Percentiles rank a stretch among this genome's conserved stretches.
These are phyloP conservation scores for Epirrhoe alternata DNA, from an alignment of 2,888 invertebrate genomes.

Conservation along the genomic window DNA sequence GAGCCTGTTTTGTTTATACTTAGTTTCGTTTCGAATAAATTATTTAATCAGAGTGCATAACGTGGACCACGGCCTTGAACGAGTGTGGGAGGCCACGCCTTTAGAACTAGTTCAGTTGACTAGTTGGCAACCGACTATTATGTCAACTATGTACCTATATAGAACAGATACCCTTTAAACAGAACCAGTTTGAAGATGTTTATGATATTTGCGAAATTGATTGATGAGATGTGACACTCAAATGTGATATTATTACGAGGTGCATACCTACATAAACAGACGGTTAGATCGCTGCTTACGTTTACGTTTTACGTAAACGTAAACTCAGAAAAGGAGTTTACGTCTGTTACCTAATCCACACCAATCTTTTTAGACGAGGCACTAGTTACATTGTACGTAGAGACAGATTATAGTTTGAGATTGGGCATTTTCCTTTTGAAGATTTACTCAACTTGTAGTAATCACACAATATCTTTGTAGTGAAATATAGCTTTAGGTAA, in stretches of 20 bases:
- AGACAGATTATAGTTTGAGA: too few relatives aligned
- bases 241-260: too few relatives aligned
- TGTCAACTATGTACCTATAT: constrained; percentile 29
- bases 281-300: background rate
- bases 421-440: too few relatives aligned
- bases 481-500: too few relatives aligned
- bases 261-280: background rate
- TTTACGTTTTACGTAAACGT: too few relatives aligned
- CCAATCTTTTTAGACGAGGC: too few relatives aligned
- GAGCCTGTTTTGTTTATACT: too few relatives aligned
- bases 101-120: constrained; percentile 51
- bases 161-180: constrained; percentile 31
- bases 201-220: constrained; percentile 33
- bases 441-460: too few relatives aligned
- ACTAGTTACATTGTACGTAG: too few relatives aligned
- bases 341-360: too few relatives aligned
- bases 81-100: constrained; percentile 40
- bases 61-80: constrained; percentile 46
- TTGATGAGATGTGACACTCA: constrained; percentile 21
- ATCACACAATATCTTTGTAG: too few relatives aligned
- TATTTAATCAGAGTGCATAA: constrained; percentile 46
- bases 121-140: constrained; percentile 42
- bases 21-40: constrained; percentile 29
- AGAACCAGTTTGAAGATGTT: constrained; percentile 34
- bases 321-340: too few relatives aligned